Evolutionary conservation across 2,888 invertebrate genomes (phyloP).

Genomic region (Patella caerulea): DNA sequence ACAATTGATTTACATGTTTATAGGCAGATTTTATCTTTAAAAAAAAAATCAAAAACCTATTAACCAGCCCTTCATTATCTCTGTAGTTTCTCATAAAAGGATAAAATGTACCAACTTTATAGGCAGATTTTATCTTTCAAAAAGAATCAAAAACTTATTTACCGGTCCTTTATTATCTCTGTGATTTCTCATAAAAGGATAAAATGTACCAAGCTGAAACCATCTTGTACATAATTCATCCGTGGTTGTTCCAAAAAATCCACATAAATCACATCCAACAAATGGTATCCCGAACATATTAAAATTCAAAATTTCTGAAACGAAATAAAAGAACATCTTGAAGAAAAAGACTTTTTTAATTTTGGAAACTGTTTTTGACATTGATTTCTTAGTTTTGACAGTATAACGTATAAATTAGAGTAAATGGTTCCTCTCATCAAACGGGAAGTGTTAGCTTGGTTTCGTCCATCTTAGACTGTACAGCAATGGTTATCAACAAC

Average conservation of each 20-base stretch:
- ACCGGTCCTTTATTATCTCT: conserved; percentile 40
- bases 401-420: too few relatives aligned
- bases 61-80: conserved; percentile 17
- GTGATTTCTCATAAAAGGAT: conserved; percentile 70
- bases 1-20: too few relatives aligned
- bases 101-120: conserved; percentile 66
- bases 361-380: too few relatives aligned
- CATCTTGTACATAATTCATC: conserved; percentile 68
- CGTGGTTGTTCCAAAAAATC: conserved; percentile 61
- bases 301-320: conserved; percentile 78
- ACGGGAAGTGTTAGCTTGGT: too few relatives aligned
- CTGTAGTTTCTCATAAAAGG: conserved; percentile 71
- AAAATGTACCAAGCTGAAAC: conserved; percentile 70
- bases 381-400: too few relatives aligned
- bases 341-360: too few relatives aligned
- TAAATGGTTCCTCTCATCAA: too few relatives aligned
- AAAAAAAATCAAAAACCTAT: background rate
- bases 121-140: too few relatives aligned
- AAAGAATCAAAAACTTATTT: background rate
- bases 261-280: conserved; percentile 70
- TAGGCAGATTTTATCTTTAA: too few relatives aligned
- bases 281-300: conserved; percentile 69
- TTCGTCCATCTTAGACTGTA: too few relatives aligned
- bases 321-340: background rate
- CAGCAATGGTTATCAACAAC: too few relatives aligned